These are phyloP conservation scores for Phenacoccus solenopsis DNA, from an alignment of 1,140 invertebrate species.

Conservation along the genomic window DNA sequence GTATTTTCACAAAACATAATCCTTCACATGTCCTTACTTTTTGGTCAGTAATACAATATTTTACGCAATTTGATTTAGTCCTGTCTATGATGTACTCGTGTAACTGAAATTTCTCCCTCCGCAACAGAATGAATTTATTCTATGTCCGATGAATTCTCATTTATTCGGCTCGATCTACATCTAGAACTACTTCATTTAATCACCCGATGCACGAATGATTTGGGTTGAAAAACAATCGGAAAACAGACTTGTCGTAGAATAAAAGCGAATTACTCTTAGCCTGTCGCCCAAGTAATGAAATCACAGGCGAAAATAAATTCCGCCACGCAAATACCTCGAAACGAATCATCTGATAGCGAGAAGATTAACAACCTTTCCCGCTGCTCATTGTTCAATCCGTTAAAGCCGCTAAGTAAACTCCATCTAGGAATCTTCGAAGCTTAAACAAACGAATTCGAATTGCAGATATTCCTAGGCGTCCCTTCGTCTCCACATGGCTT, in stretches of 20 bases:
- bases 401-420: slow-evolving; percentile 1
- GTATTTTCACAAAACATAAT: no score
- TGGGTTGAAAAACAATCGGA: background rate
- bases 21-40: no score
- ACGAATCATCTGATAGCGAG: background rate
- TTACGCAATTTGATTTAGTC: no score
- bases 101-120: no score
- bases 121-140: no score
- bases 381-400: background rate
- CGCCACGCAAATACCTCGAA: background rate
- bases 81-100: no score
- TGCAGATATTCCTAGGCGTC: background rate
- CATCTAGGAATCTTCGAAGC: slow-evolving; percentile 1
- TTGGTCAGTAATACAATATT: no score
- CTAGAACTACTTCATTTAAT: no score
- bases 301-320: background rate
- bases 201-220: background rate
- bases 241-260: background rate
- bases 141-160: no score
- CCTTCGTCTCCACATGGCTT: background rate
- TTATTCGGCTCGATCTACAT: no score
- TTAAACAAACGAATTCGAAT: background rate
- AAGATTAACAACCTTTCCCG: background rate
- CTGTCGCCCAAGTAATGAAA: background rate
- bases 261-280: background rate